phyloP scores from a whole-genome alignment of 2,797 vertebrate genomes.

The Cossypha niveicapilla region DNA sequence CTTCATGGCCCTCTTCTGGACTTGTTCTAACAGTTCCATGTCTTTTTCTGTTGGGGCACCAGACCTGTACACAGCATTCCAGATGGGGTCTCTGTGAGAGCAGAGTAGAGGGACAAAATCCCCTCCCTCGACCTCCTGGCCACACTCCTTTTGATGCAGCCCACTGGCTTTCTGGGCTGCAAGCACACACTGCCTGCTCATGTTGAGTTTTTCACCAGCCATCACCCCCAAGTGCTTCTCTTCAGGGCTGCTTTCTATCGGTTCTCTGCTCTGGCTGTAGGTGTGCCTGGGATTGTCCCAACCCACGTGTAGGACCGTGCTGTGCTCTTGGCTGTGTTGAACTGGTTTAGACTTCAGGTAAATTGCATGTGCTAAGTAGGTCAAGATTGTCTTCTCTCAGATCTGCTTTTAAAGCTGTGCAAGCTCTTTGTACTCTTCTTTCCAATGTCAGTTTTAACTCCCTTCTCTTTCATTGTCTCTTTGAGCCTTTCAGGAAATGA shows the following conservation, averaged over 20 bases:
- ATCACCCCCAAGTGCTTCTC: not conserved
- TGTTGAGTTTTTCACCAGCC: not conserved
- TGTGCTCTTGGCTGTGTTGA: not conserved
- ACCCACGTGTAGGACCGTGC: accelerated
- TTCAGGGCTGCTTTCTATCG: not conserved
- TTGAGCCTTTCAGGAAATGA: not conserved
- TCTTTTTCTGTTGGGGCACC: not conserved
- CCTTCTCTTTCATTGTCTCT: not conserved
- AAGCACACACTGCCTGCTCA: not conserved
- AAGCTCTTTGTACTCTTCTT: not conserved
- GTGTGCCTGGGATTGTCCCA: accelerated
- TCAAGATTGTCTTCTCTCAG: not conserved
- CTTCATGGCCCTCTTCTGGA: not conserved
- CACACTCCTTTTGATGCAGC: not conserved
- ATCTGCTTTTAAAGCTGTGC: not conserved
- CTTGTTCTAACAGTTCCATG: not conserved
- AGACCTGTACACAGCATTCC: not conserved
- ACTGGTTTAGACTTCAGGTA: not conserved
- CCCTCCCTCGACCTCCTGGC: accelerated
- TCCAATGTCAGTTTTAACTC: not conserved
- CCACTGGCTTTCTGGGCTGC: not conserved
- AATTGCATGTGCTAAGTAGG: not conserved
- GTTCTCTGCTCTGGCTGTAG: not conserved
- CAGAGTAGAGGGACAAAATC: not conserved
- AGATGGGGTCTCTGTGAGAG: not conserved